Evolutionary conservation across 2,888 invertebrate genomes (phyloP).

Genomic region (Dione juno): DNA sequence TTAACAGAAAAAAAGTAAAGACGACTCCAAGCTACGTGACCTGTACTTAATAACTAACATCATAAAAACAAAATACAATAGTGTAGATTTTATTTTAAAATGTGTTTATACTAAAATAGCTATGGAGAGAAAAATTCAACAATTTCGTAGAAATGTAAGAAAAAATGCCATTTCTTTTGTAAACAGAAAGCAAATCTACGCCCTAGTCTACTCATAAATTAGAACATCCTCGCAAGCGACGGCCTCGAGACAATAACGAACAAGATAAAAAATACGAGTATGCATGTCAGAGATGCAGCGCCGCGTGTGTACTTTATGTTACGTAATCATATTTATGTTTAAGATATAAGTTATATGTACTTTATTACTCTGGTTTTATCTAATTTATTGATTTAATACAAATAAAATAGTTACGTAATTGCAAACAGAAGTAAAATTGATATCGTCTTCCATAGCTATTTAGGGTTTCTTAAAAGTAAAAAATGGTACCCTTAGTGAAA

Average conservation of each 20-base stretch:
- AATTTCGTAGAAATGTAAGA: not conserved
- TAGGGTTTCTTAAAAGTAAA: no score
- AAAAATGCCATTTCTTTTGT: constrained; percentile 4
- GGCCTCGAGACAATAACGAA: constrained; percentile 24
- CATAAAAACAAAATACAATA: no score
- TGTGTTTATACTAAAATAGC: not conserved
- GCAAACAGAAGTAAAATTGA: no score
- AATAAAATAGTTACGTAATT: not conserved
- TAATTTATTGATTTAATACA: not conserved
- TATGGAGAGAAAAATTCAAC: not conserved
- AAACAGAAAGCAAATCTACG: constrained; percentile 13
- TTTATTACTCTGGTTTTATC: not conserved
- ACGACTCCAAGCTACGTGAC: no score
- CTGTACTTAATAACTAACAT: no score
- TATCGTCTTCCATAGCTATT: no score
- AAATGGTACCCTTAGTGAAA: no score
- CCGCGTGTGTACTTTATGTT: not conserved
- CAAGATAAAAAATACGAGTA: constrained; percentile 28
- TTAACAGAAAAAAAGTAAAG: no score
- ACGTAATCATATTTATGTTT: not conserved
- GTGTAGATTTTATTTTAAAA: not conserved
- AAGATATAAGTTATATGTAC: not conserved
- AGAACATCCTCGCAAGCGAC: constrained; percentile 20
- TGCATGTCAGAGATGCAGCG: constrained; percentile 19
- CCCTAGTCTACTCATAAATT: constrained; percentile 24